These are phyloP conservation scores for Otus scops DNA, from an alignment of 2,797 vertebrate species.

Conservation along the genomic window DNA sequence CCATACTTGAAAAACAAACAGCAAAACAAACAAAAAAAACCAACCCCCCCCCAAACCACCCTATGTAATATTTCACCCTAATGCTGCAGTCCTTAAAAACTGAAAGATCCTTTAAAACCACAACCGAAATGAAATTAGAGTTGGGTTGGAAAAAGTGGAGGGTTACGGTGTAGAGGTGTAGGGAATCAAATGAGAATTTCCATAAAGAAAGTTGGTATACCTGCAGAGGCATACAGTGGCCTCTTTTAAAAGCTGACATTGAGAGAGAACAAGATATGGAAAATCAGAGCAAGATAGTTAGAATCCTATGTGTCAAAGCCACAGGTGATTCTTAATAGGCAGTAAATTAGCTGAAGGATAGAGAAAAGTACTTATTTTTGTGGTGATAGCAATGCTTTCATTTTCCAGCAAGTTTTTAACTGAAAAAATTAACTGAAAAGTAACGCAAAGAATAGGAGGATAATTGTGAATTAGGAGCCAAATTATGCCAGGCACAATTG, in stretches of 20 bases:
- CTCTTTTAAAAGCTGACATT: neutral
- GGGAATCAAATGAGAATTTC: neutral
- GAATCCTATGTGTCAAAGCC: constrained; percentile 18
- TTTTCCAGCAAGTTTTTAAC: neutral
- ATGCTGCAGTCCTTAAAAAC: neutral
- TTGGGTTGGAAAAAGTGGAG: neutral
- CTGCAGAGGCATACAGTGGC: neutral
- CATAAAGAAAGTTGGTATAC: neutral
- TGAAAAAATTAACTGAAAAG: constrained; percentile 30
- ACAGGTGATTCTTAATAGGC: constrained; percentile 26
- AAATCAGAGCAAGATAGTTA: neutral
- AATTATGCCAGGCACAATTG: constrained; percentile 85
- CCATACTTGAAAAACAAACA: neutral
- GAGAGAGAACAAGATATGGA: neutral
- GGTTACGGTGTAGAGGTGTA: neutral
- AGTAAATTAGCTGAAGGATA: neutral
- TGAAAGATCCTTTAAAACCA: neutral
- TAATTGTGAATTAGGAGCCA: constrained; percentile 91
- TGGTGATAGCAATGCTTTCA: neutral
- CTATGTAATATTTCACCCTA: neutral
- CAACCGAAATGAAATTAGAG: neutral
- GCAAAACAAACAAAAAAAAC: neutral
- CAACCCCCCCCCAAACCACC: accelerated
- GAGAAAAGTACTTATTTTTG: neutral
- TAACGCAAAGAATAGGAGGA: constrained; percentile 79